phyloP scores from a whole-genome alignment of 2,888 invertebrate species.

The Oscheius myriophilus region DNA sequence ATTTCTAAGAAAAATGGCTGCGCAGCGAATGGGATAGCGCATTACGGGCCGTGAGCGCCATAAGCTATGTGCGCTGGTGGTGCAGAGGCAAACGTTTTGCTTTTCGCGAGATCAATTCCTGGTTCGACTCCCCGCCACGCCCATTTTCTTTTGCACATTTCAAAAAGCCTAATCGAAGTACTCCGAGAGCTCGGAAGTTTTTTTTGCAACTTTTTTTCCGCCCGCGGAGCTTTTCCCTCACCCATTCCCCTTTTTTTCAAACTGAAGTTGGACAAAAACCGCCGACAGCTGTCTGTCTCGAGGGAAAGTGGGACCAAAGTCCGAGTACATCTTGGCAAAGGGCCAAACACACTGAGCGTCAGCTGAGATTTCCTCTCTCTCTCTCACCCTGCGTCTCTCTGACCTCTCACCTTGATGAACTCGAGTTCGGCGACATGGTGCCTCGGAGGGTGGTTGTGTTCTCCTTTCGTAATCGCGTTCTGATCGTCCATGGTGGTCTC shows the following conservation, averaged over 20 bases:
- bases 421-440: conserved; percentile 69
- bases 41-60: no score
- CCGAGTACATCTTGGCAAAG: conserved; percentile 2
- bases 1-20: no score
- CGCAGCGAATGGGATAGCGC: no score
- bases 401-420: conserved; percentile 64
- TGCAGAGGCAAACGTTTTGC: no score
- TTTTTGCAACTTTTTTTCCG: background rate
- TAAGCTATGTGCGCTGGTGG: no score
- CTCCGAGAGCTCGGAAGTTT: background rate
- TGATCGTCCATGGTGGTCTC: conserved; percentile 67
- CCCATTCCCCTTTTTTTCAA: background rate
- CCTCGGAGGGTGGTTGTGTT: conserved; percentile 67
- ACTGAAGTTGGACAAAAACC: background rate
- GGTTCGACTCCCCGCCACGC: no score
- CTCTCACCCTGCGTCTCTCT: conserved; percentile 1
- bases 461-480: conserved; percentile 66
- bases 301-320: conserved; percentile 17
- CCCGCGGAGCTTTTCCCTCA: background rate
- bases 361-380: background rate
- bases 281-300: conserved; percentile 6
- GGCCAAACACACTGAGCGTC: conserved; percentile 20
- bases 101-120: no score
- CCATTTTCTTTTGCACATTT: background rate
- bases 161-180: background rate